Percentiles rank a stretch among this genome's conserved stretches.
Conservation (phyloP, 2,888 invertebrate species). For the Ornithoptera priamus region DNA sequence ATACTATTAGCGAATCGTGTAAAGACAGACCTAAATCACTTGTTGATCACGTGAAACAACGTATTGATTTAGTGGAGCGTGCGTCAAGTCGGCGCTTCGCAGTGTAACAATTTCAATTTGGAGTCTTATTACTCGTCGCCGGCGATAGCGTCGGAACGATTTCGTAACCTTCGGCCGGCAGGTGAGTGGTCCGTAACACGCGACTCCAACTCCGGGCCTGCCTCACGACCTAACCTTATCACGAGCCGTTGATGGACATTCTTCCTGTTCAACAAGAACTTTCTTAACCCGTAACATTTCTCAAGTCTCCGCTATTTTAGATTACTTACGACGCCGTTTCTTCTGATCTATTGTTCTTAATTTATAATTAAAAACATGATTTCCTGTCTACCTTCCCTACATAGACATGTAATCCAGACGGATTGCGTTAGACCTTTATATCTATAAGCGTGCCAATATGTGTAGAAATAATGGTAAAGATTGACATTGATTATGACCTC, state of each 20-base stretch:
- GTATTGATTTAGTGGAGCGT: constrained; percentile 29
- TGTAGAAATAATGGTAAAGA: neutral
- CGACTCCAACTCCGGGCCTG: constrained; percentile 38
- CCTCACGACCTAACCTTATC: constrained; percentile 47
- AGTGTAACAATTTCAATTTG: constrained; percentile 45
- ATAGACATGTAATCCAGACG: neutral
- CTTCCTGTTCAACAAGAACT: constrained; percentile 31
- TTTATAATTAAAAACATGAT: neutral
- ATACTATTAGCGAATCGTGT: neutral
- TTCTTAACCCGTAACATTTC: constrained; percentile 29
- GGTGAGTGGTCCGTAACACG: constrained; percentile 50
- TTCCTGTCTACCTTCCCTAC: neutral
- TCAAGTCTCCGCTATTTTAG: constrained; percentile 17
- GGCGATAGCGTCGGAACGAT: constrained; percentile 42
- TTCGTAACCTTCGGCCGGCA: constrained; percentile 42
- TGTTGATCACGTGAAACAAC: constrained; percentile 20
- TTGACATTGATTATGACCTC: too few species aligned
- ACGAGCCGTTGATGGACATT: constrained; percentile 32
- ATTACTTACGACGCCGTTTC: constrained; percentile 10
- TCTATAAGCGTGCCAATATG: neutral
- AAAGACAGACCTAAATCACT: constrained; percentile 5
- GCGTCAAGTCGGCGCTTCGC: constrained; percentile 36
- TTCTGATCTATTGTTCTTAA: constrained; percentile 1
- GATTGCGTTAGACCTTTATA: neutral
- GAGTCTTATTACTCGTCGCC: constrained; percentile 41